Conservation (phyloP, 2,888 invertebrate genomes). For the Mythimna lalbum region DNA sequence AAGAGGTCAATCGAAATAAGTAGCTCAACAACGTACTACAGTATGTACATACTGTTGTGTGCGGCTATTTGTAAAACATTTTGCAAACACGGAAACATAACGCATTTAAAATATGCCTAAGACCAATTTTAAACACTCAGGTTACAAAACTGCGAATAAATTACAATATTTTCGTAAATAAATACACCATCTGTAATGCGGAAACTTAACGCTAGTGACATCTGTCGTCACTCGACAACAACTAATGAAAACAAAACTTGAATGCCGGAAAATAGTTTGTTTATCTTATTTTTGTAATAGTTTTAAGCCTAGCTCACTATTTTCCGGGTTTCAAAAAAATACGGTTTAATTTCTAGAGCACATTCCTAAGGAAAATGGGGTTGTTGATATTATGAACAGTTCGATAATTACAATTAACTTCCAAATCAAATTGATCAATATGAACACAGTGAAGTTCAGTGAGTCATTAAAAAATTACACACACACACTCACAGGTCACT, state of each 20-base stretch:
- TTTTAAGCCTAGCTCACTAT: slow-evolving; percentile 7
- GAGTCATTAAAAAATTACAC: slow-evolving; percentile 57
- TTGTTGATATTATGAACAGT: slow-evolving; percentile 13
- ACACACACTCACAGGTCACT: slow-evolving; percentile 33
- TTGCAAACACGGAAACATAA: slow-evolving; percentile 18
- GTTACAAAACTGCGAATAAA: slow-evolving; percentile 29
- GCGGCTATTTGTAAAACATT: slow-evolving; percentile 6
- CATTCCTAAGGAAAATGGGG: background rate
- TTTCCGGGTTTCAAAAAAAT: slow-evolving; percentile 39
- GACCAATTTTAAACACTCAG: background rate
- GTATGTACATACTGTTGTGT: background rate
- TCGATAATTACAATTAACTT: slow-evolving; percentile 19
- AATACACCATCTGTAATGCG: slow-evolving; percentile 59
- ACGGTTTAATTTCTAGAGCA: background rate
- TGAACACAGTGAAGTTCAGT: slow-evolving; percentile 36
- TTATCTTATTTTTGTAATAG: slow-evolving; percentile 34
- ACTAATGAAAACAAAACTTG: slow-evolving; percentile 46
- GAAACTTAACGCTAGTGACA: slow-evolving; percentile 60
- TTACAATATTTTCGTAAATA: slow-evolving; percentile 29
- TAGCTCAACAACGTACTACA: slow-evolving; percentile 16
- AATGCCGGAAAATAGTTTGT: slow-evolving; percentile 40
- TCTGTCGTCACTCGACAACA: slow-evolving; percentile 43
- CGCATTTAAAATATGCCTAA: slow-evolving; percentile 6
- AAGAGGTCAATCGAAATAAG: slow-evolving; percentile 4
- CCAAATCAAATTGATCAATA: slow-evolving; percentile 43